Conservation (phyloP, 2,888 invertebrate genomes). For the Urechis unicinctus region DNA sequence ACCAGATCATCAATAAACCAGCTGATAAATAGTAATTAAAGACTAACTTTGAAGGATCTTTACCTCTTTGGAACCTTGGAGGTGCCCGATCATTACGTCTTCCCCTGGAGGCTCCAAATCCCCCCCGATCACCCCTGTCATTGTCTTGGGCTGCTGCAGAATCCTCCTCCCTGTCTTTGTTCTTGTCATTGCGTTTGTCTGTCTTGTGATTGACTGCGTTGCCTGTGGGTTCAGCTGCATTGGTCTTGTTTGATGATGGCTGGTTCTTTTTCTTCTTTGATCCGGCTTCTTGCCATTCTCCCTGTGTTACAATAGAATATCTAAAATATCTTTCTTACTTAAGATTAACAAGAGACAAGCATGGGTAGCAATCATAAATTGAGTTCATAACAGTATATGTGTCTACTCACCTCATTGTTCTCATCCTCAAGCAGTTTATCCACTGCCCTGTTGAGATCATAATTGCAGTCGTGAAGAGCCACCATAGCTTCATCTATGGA, state of each 20-base stretch:
- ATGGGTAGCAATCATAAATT: too few relatives aligned
- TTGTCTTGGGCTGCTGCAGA: too few relatives aligned
- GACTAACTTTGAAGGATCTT: background rate
- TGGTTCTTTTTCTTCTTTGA: conserved; percentile 15
- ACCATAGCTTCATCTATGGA: conserved; percentile 85
- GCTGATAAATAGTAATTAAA: too few relatives aligned
- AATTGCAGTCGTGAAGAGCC: conserved; percentile 87
- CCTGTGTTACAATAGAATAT: background rate
- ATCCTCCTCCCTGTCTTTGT: conserved; percentile 81
- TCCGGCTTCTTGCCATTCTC: conserved; percentile 19
- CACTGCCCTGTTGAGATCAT: conserved; percentile 77
- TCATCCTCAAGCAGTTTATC: conserved; percentile 67
- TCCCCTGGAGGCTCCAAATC: background rate
- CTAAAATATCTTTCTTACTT: background rate
- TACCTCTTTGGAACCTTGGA: conserved; percentile 9
- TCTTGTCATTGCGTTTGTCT: conserved; percentile 82
- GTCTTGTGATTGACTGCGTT: background rate
- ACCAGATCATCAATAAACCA: too few relatives aligned
- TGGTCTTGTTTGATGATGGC: background rate
- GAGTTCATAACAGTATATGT: background rate
- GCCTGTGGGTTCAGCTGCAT: too few relatives aligned
- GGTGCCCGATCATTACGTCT: conserved; percentile 3
- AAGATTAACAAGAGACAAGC: background rate
- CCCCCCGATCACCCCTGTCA: conserved; percentile 60
- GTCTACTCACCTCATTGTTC: conserved; percentile 1